Evolutionary conservation across 1,140 invertebrate species (phyloP).

Genomic region (Tetranychus cinnabarinus): DNA sequence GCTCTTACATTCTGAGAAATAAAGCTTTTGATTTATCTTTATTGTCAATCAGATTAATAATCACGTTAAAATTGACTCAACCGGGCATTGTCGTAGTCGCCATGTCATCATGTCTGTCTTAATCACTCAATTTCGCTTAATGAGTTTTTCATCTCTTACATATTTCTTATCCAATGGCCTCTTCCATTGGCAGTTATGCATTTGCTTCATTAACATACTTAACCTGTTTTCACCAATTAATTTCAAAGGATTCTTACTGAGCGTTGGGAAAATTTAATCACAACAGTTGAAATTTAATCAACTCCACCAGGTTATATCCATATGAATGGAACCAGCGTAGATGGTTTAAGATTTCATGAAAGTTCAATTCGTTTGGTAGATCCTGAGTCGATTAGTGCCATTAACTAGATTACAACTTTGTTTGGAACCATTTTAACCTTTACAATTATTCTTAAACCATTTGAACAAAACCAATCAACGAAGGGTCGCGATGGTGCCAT

Average conservation of each 20-base stretch:
- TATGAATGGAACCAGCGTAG: constrained; percentile 28
- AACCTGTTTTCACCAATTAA: too few relatives aligned
- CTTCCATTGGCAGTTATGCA: too few relatives aligned
- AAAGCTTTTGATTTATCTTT: too few relatives aligned
- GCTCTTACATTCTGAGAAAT: too few relatives aligned
- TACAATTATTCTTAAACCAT: not conserved
- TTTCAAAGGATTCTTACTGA: constrained; percentile 17
- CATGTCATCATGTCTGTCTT: too few relatives aligned
- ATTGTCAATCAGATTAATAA: too few relatives aligned
- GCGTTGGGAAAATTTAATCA: constrained; percentile 20
- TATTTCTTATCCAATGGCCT: too few relatives aligned
- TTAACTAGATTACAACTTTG: not conserved
- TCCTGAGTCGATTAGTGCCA: not conserved
- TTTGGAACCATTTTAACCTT: not conserved
- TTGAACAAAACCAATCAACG: constrained; percentile 20
- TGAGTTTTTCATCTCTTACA: too few relatives aligned
- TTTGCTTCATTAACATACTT: too few relatives aligned
- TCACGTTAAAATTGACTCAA: too few relatives aligned
- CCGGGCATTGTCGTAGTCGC: too few relatives aligned
- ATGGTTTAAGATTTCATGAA: constrained; percentile 25
- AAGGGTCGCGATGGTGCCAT: constrained; percentile 62
- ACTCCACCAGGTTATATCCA: constrained; percentile 17
- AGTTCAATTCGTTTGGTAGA: not conserved
- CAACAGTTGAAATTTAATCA: constrained; percentile 19
- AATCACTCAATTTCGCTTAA: too few relatives aligned